Conservation (phyloP, 1,140 invertebrate species). For the Formica exsecta region DNA sequence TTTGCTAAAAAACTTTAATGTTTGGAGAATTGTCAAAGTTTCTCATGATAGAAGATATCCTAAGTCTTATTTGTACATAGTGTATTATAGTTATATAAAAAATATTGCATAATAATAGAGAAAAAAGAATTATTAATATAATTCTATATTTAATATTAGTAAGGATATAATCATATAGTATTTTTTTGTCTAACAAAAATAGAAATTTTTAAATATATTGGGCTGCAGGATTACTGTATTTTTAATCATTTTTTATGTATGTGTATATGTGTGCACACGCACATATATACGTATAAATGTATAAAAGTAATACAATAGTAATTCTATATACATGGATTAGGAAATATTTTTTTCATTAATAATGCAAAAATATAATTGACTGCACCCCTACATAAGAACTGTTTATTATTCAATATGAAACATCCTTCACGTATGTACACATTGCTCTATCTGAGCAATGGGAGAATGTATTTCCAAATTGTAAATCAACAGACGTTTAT, state of each 20-base stretch:
- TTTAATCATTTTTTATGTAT: conserved; percentile 84
- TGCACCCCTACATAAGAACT: conserved; percentile 75
- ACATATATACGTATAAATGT: conserved; percentile 59
- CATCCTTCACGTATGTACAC: conserved; percentile 53
- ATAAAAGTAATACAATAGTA: conserved; percentile 75
- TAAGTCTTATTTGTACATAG: conserved; percentile 84
- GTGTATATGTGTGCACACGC: conserved; percentile 53
- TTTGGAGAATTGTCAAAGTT: conserved; percentile 43
- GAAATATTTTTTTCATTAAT: conserved; percentile 79
- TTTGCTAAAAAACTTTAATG: conserved; percentile 72
- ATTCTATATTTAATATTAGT: conserved; percentile 80
- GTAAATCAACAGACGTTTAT: conserved; percentile 42
- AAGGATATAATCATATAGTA: conserved; percentile 76
- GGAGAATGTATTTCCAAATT: conserved; percentile 6
- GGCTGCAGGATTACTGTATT: conserved; percentile 80
- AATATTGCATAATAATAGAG: conserved; percentile 65
- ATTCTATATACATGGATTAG: conserved; percentile 75
- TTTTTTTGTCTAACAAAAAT: conserved; percentile 77
- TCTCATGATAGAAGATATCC: conserved; percentile 72
- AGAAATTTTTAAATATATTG: conserved; percentile 81
- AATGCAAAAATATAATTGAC: conserved; percentile 82
- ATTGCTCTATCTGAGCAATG: neutral
- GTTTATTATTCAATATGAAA: conserved; percentile 73
- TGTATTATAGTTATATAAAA: conserved; percentile 83
- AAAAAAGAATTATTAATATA: conserved; percentile 81